Evolutionary conservation across 2,888 invertebrate genomes (phyloP), one percentile per base, ranked within the genome.

Genomic region (Ptilodon capucinus): DNA sequence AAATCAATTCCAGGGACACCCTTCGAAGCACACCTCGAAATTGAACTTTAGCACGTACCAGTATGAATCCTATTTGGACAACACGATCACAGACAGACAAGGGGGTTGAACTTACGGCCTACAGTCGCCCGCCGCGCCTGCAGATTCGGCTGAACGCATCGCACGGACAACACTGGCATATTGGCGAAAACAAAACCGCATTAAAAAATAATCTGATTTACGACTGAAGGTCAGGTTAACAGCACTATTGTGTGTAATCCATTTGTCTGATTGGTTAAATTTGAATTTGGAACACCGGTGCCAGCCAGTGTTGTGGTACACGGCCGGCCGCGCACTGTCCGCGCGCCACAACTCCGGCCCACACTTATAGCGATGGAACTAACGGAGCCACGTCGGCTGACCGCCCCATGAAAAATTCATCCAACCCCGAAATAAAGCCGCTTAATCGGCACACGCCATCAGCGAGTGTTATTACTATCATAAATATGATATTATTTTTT

Each of bases 261-360:
- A 82, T 82, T 76, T 70, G 71, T 64, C 53, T 54, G 60, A 70
- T 72, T 70, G 56, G 66, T 65, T 67, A 57, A 66, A 68, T 73
- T 64, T 64, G 67, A 70, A 68, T 72, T 68, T 67, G 66, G 59
- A 71, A 68, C 72, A 69, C 62, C 79, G 76, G 84, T 81, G 76
- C 79, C 86, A 83, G 85, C 78, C 86, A 71, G 86, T 81, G 80
- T 77, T 76, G 75, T 77, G 79, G 79, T 78, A 81, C 82, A 79
- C 87, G 83, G 84, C 84, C 84, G 85, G 77, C 77, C 84, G 86
- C 79, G 76, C 78, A 90, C 89, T 89, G 89, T 78, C 86, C 87
- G 81, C 72, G 73, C 78, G 77, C 74, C 53, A 67, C 69, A 57
- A 54, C 68, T 67, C 59, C 77, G 60, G 67, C 81, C 81, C 60